phyloP scores from a whole-genome alignment of 2,797 vertebrate species.

The Allobates femoralis region DNA sequence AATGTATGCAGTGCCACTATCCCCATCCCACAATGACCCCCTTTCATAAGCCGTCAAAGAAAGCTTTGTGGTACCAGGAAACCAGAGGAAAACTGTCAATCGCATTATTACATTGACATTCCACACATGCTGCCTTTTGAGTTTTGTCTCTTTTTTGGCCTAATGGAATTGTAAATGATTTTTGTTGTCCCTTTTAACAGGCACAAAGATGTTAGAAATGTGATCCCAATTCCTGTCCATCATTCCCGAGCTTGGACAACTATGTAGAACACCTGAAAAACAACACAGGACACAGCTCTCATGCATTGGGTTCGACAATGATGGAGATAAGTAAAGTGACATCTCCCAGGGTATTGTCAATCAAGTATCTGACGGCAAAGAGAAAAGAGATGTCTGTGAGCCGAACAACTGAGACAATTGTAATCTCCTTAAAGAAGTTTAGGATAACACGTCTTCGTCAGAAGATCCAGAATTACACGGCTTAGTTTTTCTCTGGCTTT shows the following conservation, averaged over 20 bases:
- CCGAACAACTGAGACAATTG: slow-evolving; percentile 79
- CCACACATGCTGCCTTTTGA: slow-evolving; percentile 83
- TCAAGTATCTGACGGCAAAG: slow-evolving; percentile 75
- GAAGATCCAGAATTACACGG: slow-evolving; percentile 77
- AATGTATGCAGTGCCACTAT: slow-evolving; percentile 91
- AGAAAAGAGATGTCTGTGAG: slow-evolving; percentile 65
- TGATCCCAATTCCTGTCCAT: slow-evolving; percentile 70
- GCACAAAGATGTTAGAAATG: slow-evolving; percentile 69
- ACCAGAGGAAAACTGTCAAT: slow-evolving; percentile 84
- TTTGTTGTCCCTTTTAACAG: slow-evolving; percentile 72
- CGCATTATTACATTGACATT: slow-evolving; percentile 95
- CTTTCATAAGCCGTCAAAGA: slow-evolving; percentile 96
- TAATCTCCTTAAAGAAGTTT: slow-evolving; percentile 79
- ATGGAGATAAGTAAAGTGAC: slow-evolving; percentile 76
- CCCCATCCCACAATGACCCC: slow-evolving; percentile 85
- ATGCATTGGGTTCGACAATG: slow-evolving; percentile 70
- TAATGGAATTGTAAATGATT: slow-evolving; percentile 62
- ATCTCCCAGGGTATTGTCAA: slow-evolving; percentile 86
- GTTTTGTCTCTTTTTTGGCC: slow-evolving; percentile 71
- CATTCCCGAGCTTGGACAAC: slow-evolving; percentile 74
- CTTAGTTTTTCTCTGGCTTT: slow-evolving; percentile 78
- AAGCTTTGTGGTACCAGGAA: slow-evolving; percentile 86
- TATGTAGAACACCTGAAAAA: slow-evolving; percentile 75
- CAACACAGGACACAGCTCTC: slow-evolving; percentile 66
- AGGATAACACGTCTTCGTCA: slow-evolving; percentile 76